These are phyloP conservation scores for Periparus ater DNA, from an alignment of 2,797 vertebrate species.

Conservation along the genomic window DNA sequence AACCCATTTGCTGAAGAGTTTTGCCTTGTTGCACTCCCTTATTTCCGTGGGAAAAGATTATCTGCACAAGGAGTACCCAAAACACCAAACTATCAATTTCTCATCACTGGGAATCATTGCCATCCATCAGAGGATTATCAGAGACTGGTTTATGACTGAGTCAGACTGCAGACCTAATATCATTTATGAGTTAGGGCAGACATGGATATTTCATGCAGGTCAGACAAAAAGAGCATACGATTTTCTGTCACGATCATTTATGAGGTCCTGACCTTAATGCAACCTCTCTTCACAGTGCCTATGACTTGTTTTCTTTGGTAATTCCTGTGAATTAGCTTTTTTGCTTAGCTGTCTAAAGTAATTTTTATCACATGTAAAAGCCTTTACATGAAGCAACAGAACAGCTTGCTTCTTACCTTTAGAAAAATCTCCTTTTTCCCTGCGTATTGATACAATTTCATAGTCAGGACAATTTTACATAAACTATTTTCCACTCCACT, in stretches of 20 bases:
- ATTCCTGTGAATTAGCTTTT: constrained; percentile 38
- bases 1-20: background rate
- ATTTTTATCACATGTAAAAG: constrained; percentile 41
- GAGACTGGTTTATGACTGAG: constrained; percentile 26
- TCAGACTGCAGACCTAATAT: background rate
- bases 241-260: constrained; percentile 67
- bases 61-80: background rate
- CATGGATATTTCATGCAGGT: constrained; percentile 42
- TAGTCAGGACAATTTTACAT: constrained; percentile 55
- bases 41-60: background rate
- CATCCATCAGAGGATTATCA: constrained; percentile 29
- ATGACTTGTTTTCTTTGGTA: constrained; percentile 53
- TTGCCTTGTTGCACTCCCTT: background rate
- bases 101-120: background rate
- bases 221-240: constrained; percentile 42
- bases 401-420: constrained; percentile 24
- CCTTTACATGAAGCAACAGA: constrained; percentile 1
- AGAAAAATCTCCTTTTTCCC: constrained; percentile 5
- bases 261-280: constrained; percentile 34
- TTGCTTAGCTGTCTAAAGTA: constrained; percentile 47
- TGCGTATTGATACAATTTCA: constrained; percentile 45
- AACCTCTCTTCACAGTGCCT: background rate
- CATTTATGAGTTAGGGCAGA: constrained; percentile 34
- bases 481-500: constrained; percentile 66
- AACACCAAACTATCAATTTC: background rate